These are phyloP conservation scores for Pollicipes pollicipes DNA, from an alignment of 1,140 invertebrate genomes.

Conservation along the genomic window DNA sequence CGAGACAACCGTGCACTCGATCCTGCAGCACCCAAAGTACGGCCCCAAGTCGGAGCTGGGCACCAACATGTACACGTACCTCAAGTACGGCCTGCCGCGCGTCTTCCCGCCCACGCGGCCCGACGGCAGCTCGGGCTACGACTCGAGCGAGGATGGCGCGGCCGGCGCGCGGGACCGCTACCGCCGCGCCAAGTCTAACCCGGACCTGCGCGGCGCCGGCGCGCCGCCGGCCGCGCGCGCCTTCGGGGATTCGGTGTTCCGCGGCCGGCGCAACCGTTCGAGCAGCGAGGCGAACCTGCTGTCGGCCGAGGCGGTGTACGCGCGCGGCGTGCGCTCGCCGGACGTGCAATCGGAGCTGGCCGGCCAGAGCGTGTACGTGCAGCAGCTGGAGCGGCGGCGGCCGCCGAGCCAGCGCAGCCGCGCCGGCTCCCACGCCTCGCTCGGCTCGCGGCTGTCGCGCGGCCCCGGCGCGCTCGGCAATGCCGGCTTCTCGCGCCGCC, in stretches of 20 bases:
- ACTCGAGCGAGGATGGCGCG: constrained; percentile 47
- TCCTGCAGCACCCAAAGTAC: constrained; percentile 55
- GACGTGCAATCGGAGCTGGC: neutral
- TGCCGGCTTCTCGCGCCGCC: neutral
- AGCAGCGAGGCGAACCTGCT: constrained; percentile 56
- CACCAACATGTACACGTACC: constrained; percentile 77
- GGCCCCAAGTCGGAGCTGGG: constrained; percentile 54
- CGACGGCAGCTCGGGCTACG: constrained; percentile 66
- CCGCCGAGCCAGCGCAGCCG: constrained; percentile 8
- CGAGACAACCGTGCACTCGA: constrained; percentile 82
- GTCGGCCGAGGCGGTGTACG: constrained; percentile 8
- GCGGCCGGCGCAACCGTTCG: constrained; percentile 14
- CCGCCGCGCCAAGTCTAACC: constrained; percentile 17
- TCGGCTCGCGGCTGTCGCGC: constrained; percentile 12
- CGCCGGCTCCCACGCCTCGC: constrained; percentile 13
- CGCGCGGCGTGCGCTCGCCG: neutral
- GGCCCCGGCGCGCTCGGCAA: neutral
- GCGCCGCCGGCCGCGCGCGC: constrained; percentile 14
- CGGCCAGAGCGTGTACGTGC: constrained; percentile 1
- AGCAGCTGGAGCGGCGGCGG: constrained; percentile 9
- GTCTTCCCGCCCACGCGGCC: constrained; percentile 60
- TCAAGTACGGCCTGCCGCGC: constrained; percentile 77
- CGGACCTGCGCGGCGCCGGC: constrained; percentile 17
- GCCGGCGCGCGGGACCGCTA: constrained; percentile 11
- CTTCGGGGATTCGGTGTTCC: constrained; percentile 15